A percentile compares a stretch with the other conserved stretches of the same genome.
phyloP scores from a whole-genome alignment of 2,888 invertebrate genomes.

The Polyploca ridens region DNA sequence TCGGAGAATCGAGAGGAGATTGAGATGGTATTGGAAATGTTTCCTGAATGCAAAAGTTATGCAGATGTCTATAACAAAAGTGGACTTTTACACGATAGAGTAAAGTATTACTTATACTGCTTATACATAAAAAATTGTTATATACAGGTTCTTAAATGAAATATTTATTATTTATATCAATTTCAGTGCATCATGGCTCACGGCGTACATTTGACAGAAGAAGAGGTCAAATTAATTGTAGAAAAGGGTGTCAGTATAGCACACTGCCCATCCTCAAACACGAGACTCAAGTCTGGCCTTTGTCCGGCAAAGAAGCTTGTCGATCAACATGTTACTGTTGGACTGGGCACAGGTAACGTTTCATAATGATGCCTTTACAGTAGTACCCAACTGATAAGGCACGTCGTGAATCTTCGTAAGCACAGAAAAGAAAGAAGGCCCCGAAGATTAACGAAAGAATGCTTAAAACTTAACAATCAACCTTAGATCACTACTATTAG shows the following conservation, averaged over 20 bases:
- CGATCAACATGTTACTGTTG: slow-evolving; percentile 88
- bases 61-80: slow-evolving; percentile 90
- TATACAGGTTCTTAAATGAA: background rate
- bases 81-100: slow-evolving; percentile 89
- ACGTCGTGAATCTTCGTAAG: too few relatives aligned
- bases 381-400: too few relatives aligned
- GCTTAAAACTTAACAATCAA: too few relatives aligned
- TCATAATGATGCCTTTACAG: too few relatives aligned
- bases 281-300: slow-evolving; percentile 90
- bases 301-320: slow-evolving; percentile 90
- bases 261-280: slow-evolving; percentile 95
- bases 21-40: slow-evolving; percentile 84
- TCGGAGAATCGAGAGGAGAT: slow-evolving; percentile 92
- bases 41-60: slow-evolving; percentile 86
- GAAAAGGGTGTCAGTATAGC: slow-evolving; percentile 87
- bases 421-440: too few relatives aligned
- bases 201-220: slow-evolving; percentile 89
- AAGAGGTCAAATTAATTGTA: slow-evolving; percentile 87
- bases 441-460: too few relatives aligned
- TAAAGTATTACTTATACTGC: slow-evolving; percentile 52
- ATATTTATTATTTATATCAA: background rate
- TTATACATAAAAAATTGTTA: slow-evolving; percentile 10
- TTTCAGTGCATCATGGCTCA: slow-evolving; percentile 91
- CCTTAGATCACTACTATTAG: too few relatives aligned
- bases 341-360: slow-evolving; percentile 92